Evolutionary conservation across 1,140 invertebrate genomes (phyloP).

Genomic region (Anagrus nilaparvatae): DNA sequence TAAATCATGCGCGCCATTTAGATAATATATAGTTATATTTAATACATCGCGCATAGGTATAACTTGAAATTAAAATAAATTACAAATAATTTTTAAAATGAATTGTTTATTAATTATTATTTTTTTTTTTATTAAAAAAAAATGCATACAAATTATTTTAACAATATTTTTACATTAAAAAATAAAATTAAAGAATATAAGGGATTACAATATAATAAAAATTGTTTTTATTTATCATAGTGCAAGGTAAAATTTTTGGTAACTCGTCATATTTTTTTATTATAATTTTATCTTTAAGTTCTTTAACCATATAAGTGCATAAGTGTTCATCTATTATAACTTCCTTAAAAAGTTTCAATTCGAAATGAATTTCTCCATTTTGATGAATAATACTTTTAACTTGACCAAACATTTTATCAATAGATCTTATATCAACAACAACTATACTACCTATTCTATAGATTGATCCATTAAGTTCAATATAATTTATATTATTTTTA

Average conservation of each 20-base stretch:
- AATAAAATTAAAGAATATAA: not conserved
- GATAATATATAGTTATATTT: no score
- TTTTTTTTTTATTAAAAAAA: no score
- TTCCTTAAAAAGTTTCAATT: conserved; percentile 9
- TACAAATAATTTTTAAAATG: no score
- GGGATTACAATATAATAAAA: not conserved
- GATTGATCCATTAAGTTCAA: conserved; percentile 1
- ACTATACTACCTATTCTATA: conserved; percentile 2
- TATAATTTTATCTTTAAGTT: not conserved
- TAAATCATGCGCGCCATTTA: no score
- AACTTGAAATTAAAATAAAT: no score
- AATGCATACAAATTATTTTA: no score
- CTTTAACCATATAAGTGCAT: not conserved
- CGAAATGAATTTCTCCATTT: conserved; percentile 7
- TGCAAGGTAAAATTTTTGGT: not conserved
- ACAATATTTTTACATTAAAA: no score
- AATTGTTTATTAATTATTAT: no score
- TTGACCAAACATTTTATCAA: conserved; percentile 7
- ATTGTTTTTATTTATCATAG: not conserved
- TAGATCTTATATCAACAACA: not conserved
- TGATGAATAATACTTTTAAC: conserved; percentile 6
- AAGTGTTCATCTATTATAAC: conserved; percentile 3
- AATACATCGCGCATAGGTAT: no score
- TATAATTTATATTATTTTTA: conserved; percentile 2
- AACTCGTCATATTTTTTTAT: not conserved